Evolutionary conservation across 2,797 vertebrate genomes (phyloP).

Genomic region (Luscinia megarhynchos): DNA sequence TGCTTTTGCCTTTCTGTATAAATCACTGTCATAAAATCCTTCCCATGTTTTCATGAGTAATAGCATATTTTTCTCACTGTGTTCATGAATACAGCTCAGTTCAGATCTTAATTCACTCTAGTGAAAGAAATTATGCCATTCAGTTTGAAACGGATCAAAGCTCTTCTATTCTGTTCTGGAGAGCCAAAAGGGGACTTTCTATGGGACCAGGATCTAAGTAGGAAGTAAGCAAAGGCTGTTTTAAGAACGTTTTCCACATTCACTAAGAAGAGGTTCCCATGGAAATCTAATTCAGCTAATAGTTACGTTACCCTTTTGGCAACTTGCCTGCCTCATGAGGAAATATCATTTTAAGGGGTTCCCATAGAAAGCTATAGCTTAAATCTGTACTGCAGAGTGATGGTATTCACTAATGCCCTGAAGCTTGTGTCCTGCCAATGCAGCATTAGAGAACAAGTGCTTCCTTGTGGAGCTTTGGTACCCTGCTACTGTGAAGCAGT

Average conservation of each 20-base stretch:
- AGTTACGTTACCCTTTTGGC: conserved; percentile 13
- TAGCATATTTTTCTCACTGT: background rate
- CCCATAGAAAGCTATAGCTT: background rate
- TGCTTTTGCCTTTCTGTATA: background rate
- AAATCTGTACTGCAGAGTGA: background rate
- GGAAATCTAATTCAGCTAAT: conserved; percentile 44
- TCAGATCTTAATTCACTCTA: background rate
- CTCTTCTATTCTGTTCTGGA: conserved; percentile 6
- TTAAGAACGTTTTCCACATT: conserved; percentile 16
- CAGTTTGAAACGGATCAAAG: conserved; percentile 3
- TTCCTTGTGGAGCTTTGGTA: background rate
- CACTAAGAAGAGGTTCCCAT: conserved; percentile 23
- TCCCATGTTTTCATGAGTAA: background rate
- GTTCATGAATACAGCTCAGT: background rate
- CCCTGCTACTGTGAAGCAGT: background rate
- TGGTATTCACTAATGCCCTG: background rate
- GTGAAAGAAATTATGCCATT: conserved; percentile 8
- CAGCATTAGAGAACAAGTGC: background rate
- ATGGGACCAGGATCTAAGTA: background rate
- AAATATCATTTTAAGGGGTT: conserved; percentile 26
- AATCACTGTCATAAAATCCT: background rate
- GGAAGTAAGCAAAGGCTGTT: conserved; percentile 31
- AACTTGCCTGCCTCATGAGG: background rate
- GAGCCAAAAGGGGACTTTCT: conserved; percentile 9
- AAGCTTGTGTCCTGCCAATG: background rate